A percentile compares a stretch with the other conserved stretches of the same genome.
Evolutionary conservation across 2,113 vertebrate genomes (phyloP).

Genomic region (Mormoops blainvillei): DNA sequence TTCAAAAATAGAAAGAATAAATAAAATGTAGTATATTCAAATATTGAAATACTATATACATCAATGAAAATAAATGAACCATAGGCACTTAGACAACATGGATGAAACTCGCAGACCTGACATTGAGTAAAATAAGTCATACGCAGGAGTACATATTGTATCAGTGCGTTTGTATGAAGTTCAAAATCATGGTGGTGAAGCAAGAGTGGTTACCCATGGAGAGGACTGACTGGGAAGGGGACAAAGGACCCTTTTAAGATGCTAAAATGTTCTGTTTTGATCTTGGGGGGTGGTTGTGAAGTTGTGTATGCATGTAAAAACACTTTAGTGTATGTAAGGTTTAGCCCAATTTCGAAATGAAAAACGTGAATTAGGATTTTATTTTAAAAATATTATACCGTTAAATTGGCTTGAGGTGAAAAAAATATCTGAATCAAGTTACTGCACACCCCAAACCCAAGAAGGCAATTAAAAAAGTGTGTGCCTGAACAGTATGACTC

Average conservation of each 20-base stretch:
- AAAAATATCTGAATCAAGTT: background rate
- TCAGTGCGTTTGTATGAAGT: background rate
- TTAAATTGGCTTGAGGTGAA: background rate
- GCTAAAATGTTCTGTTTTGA: background rate
- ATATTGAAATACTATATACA: background rate
- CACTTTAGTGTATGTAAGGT: background rate
- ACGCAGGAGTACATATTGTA: background rate
- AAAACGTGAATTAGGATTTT: background rate
- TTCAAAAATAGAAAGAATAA: background rate
- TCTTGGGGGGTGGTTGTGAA: background rate
- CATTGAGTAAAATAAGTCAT: background rate
- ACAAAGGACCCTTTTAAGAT: background rate
- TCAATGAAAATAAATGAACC: background rate
- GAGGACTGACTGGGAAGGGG: background rate
- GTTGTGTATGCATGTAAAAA: background rate
- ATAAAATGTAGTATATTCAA: background rate
- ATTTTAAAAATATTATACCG: background rate
- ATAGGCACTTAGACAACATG: background rate
- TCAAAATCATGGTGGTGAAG: background rate
- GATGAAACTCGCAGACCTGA: background rate
- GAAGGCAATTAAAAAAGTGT: background rate
- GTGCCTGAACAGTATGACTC: background rate
- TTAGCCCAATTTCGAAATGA: background rate
- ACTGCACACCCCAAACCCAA: background rate
- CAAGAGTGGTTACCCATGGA: background rate